A percentile compares a stretch with the other conserved stretches of the same genome.
phyloP scores from a whole-genome alignment of 2,888 invertebrate species.

The Brachylomia viminalis region DNA sequence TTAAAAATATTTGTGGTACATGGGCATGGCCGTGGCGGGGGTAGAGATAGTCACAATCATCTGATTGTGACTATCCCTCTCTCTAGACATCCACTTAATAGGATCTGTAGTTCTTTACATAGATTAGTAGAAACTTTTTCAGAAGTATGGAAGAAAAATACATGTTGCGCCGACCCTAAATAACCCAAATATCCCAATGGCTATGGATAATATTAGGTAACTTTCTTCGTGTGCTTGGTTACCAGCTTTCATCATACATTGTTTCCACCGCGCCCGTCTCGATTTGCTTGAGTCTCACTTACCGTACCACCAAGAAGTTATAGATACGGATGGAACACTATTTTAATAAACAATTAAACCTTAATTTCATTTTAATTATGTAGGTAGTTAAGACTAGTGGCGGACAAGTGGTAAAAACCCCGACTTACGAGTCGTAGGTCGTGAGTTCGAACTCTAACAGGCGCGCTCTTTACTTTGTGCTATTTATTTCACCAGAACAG shows the following conservation, averaged over 20 bases:
- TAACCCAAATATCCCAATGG: neutral
- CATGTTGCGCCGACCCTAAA: no score
- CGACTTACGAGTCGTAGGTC: neutral
- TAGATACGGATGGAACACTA: neutral
- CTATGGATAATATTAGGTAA: neutral
- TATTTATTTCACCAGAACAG: neutral
- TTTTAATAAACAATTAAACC: neutral
- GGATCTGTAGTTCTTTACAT: no score
- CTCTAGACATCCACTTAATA: neutral
- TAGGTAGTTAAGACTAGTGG: neutral
- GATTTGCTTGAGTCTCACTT: neutral
- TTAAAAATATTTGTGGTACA: slow-evolving; percentile 9
- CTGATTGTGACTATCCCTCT: neutral
- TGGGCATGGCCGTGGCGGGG: neutral
- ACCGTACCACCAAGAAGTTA: neutral
- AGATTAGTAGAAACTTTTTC: no score
- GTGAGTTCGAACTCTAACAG: neutral
- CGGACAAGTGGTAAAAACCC: no score
- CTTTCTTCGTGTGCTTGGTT: neutral
- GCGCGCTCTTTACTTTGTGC: neutral
- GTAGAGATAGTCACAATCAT: neutral
- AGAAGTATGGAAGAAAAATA: no score
- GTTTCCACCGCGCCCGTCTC: neutral
- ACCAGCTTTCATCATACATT: neutral
- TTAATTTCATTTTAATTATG: neutral